Base-by-base conservation (phyloP, 2,888 invertebrate species). In the Leptinotarsa haldemani region DNA sequence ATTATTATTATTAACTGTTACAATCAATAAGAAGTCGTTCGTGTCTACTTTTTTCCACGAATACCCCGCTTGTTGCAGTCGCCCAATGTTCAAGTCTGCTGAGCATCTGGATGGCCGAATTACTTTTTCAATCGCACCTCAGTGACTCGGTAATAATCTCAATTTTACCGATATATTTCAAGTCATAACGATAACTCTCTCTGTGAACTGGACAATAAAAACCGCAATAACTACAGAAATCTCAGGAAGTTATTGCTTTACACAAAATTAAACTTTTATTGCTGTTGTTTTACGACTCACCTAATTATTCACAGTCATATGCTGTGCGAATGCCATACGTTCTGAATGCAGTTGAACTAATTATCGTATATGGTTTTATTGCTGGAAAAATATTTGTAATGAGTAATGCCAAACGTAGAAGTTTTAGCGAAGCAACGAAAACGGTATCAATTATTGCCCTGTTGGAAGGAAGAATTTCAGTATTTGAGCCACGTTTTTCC, bases 251-350 rank as follows among this genome's bases (percentile, higher is more conserved):
- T 61, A 61, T 61, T n/a, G 61, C 61, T 40, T 61, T 40, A 61
- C 61, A 61, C 30, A 61, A 61, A 61, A 61, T 61, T 25, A 61
- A 61, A 61, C n/a, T 61, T 61, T 61, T 61, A 61, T 61, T 61
- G 61, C 61, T n/a, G 61, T 30, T 61, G 61, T 61, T 61, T 56
- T 40, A 61, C 9, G 61, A 30, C 40, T n/a, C 30, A 40, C 40
- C 40, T 61, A 61, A 61, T 61, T 61, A 61, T 30, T 30, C 61
- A n/a, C 61, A 30, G 9, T 40, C 61, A 61, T 61, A 61, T 61
- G 61, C 3, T 61, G 40, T 40, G 30, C n/a, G 40, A 16, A n/a
- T 30, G 30, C n/a, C 61, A 61, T 61, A 40, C 40, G 61, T 61
- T 30, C 4, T 30, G 61, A 40, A 13, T 61, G 22, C 56, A 56